Evolutionary conservation across 2,797 vertebrate genomes (phyloP), one percentile per base, ranked within the genome.

Genomic region (Diplodus sargus): DNA sequence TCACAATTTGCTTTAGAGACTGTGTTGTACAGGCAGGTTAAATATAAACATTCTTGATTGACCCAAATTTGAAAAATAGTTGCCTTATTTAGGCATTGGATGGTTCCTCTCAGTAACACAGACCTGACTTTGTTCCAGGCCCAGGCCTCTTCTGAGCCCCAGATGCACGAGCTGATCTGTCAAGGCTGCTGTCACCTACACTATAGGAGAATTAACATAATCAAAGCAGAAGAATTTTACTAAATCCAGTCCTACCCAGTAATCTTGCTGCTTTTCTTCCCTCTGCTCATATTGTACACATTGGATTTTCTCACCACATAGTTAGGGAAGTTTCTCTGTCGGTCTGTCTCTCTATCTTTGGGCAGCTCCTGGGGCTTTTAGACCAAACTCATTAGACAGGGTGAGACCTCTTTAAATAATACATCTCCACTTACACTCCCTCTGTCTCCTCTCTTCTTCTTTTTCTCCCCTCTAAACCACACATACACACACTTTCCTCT

Each of bases 391-490:
- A 95, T 96, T 94, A 95, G 92, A 95, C 90, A 91, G 89, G 94
- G 93, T 94, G 94, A 95, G 94, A 95, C 95, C 94, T 94, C 93
- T 95, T 95, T 96, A 95, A 96, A 96, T 95, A 96, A 95, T 95
- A 95, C 93, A 95, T 94, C 87, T 92, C 92, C 85, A 90, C 87
- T 89, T 89, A 87, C 89, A 86, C 88, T 85, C 83, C 76, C 77
- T 87, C 85, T 56, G 67, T 90, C 87, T 89, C 80, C 79, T 86
- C 79, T 84, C 79, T 78, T 89, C 85, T 87, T 89, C 81, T 67
- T 74, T 78, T 85, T 85, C 58, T 81, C 30, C 47, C 64, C 59
- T 68, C 66, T 43, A 45, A 43, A 12, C 22, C 60, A 22, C 25
- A 34, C 42, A 62, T 18, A 20, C 64, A 9, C 18, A 42, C 18